Evolutionary conservation across 2,888 invertebrate species (phyloP), one percentile per base, ranked within the genome.

Genomic region (Nemotelus nigrinus): DNA sequence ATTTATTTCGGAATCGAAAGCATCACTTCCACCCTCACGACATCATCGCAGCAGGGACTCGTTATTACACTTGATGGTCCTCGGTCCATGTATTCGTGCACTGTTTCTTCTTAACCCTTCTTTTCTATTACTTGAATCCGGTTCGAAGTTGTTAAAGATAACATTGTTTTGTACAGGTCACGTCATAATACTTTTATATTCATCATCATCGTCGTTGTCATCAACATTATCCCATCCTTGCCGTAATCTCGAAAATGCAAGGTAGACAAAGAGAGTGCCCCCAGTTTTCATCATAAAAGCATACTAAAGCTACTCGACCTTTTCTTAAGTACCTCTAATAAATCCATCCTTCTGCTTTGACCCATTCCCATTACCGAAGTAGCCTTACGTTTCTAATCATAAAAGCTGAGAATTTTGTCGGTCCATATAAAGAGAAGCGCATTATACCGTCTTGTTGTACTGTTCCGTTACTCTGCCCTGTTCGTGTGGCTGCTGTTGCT

Each of bases 341-440:
- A 74, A 74, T 74, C 74, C 74, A 74, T 74, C 74, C 74, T 60
- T 60, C 74, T 74, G 6, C 70, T 70, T 55, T 70, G 70, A 70
- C 70, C 70, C 70, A 47, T 44, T 41, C 74, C 63, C 74, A 63
- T 74, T 48, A 70, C 55, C 8, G 55, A 70, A 25, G 55, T 70
- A 78, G 75, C 77, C 79, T 77, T 75, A 64, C 71, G 75, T 79
- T 79, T 79, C 76, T 79, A 79, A 79, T 79, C 79, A 76, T 79
- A 79, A 76, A 25, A 79, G 77, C 75, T 77, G 74, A 43, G 70
- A 70, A 41, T 70, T 70, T 70, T 43, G 70, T 70, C 70, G 70
- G 70, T 70, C 55, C 70, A 70, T 53, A 70, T 44, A 55, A 70
- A 55, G 25, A 25, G 25, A 25, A 25, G 25, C 25, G 25, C 25